Conservation (phyloP, 2,797 vertebrate genomes). For the Cirrhinus molitorella region DNA sequence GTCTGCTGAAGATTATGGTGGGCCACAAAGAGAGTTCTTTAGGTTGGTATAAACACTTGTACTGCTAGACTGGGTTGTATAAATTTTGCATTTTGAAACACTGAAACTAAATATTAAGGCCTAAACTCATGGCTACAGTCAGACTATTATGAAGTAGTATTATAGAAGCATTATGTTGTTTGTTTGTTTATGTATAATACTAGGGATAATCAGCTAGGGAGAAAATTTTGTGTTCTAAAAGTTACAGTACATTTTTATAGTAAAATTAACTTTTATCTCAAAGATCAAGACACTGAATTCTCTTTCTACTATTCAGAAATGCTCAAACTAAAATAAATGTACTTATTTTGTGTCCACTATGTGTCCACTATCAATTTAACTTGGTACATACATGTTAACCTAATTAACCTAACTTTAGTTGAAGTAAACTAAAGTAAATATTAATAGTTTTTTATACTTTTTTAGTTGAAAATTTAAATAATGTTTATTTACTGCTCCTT, state of each 20-base stretch:
- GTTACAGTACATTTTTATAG: background rate
- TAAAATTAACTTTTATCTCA: background rate
- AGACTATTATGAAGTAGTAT: too few relatives aligned
- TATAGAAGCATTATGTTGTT: too few relatives aligned
- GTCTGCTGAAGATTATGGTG: slow-evolving; percentile 6
- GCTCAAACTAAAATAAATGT: background rate
- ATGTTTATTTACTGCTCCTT: background rate
- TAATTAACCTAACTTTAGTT: background rate
- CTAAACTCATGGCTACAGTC: background rate
- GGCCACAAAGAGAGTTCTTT: background rate
- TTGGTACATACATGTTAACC: background rate
- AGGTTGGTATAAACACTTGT: slow-evolving; percentile 11
- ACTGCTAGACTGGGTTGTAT: background rate
- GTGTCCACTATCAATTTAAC: too few relatives aligned
- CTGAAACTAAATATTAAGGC: background rate
- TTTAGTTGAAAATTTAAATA: too few relatives aligned
- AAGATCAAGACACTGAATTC: background rate
- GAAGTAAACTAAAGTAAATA: background rate
- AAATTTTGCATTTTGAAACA: background rate
- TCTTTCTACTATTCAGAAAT: background rate
- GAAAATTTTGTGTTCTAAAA: background rate
- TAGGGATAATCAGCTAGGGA: background rate
- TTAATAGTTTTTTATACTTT: too few relatives aligned
- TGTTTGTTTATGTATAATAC: background rate
- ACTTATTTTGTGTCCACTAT: background rate